A percentile compares a stretch with the other conserved stretches of the same genome.
Conservation (phyloP, 2,888 invertebrate species). For the Chrysolina americana region DNA sequence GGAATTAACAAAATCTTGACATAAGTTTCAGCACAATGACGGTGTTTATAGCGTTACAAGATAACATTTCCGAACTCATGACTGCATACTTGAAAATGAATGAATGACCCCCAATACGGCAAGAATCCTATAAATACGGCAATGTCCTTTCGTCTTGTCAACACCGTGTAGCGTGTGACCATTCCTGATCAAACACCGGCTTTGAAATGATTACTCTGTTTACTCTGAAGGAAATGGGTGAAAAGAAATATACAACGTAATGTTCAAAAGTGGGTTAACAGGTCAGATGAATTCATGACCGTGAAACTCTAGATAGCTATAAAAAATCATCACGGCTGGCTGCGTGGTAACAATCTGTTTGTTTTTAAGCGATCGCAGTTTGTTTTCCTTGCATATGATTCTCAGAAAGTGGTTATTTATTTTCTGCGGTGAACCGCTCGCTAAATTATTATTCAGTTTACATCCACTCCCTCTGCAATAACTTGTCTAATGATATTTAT, state of each 20-base stretch:
- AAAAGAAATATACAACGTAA: slow-evolving; percentile 10
- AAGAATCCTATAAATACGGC: no score
- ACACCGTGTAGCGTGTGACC: no score
- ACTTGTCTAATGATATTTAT: slow-evolving; percentile 4
- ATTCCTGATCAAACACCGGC: not conserved
- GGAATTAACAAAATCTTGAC: no score
- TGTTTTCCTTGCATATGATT: slow-evolving; percentile 25
- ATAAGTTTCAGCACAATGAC: no score
- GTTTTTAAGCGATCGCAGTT: slow-evolving; percentile 21
- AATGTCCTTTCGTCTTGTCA: no score
- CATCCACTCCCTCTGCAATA: slow-evolving; percentile 5
- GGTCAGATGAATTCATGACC: slow-evolving; percentile 28
- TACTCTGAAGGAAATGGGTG: not conserved
- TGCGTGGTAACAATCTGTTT: slow-evolving; percentile 14
- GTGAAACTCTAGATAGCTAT: slow-evolving; percentile 13
- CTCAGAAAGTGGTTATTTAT: slow-evolving; percentile 25
- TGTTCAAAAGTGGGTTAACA: slow-evolving; percentile 22
- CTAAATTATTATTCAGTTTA: slow-evolving; percentile 19
- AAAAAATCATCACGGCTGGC: slow-evolving; percentile 10
- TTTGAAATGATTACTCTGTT: not conserved
- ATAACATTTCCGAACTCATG: no score
- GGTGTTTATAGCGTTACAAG: no score
- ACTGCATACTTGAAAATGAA: no score
- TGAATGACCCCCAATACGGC: no score
- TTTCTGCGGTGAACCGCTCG: slow-evolving; percentile 22